Evolutionary conservation across 53 echinoderm and acorn worm genomes (phyloP), one percentile per base, ranked within the genome.

Genomic region (Hippasteria phrygiana): DNA sequence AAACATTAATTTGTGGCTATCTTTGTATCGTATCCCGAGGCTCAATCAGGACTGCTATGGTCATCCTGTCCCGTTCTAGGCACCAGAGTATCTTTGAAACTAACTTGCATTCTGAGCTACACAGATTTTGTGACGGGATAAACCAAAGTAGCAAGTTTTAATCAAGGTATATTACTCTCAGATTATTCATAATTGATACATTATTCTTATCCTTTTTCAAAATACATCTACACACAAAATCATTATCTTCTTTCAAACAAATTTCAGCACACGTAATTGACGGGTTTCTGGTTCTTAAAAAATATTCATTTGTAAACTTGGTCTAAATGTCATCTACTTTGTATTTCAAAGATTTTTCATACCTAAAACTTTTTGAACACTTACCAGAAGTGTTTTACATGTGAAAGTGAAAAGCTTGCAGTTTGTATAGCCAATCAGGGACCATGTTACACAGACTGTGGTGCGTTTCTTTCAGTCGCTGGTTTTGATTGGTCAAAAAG

Each of bases 401-500:
- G n/a, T n/a, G n/a, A n/a, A n/a, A n/a, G n/a, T 22, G 59, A 12
- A 24, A 45, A 7, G 11, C 46, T 45, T 5, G 8, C 59, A n/a
- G n/a, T 59, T 59, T 22, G 24, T 18, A 59, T 7, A 18, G 0
- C 59, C 59, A 59, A 59, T 59, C 59, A 59, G n/a, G 5, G 3
- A 26, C 22, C 59, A 24, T 1, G 2, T 59, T 3, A 59, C 51
- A 51, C 14, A 59, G 26, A 59, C 17, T 24, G 59, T 59, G 26
- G 20, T 26, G 59, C 3, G 26, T 7, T n/a, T 59, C 59, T 59
- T 59, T 22, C n/a, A 59, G 51, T 2, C 59, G 1, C n/a, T 5
- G 59, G 26, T 59, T 59, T 24, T 59, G 59, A 59, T 59, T 59
- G 59, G 59, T 59, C 59, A 59, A 59, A 59, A 51, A 51, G 12